Base-by-base conservation (phyloP, 2,797 vertebrate species). In the Rhodeus uyekii region DNA sequence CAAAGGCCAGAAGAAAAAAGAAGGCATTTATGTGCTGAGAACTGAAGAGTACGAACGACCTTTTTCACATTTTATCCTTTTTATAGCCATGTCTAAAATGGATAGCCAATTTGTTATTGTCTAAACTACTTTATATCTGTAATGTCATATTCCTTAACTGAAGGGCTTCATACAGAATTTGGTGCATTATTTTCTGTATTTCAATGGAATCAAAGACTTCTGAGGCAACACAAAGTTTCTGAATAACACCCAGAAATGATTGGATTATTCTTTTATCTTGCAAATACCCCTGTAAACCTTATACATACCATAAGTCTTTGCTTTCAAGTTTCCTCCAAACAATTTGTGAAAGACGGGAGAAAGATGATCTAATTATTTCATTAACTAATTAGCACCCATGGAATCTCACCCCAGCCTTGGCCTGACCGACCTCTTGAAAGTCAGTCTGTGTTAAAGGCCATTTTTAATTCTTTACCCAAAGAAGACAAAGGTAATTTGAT, bases 281-380 rank as follows among this genome's bases (percentile, higher is more conserved):
- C 85, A 84, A 84, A 87, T 78, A 82, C 58, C 58, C 71, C 10
- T 22, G 68, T 46, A 83, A 83, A 72, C 76, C 76, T 76, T 73
- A 34, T 65, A 55, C 78, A 81, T 74, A 79, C 81, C 80, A 61
- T 32, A 76, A 81, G n/a, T 72, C 78, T 24, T 71, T 63, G 83
- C 85, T 78, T 87, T 86, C 73, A 84, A 78, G 64, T 77, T 42
- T 81, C 58, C 71, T 61, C 72, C 69, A 80, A 76, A 82, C 71
- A 77, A 29, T 50, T 82, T 76, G 83, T 89, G 89, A 89, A 88
- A 85, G 87, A 91, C 88, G 88, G 88, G 84, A 65, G 58, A 87
- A 91, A 87, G 85, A 90, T 88, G 83, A 91, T 89, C 90, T 82
- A 80, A 86, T 91, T 90, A 91, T 91, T 89, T 90, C 2, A 91